Conservation (phyloP, 2,113 vertebrate genomes). For the Prunella himalayana region DNA sequence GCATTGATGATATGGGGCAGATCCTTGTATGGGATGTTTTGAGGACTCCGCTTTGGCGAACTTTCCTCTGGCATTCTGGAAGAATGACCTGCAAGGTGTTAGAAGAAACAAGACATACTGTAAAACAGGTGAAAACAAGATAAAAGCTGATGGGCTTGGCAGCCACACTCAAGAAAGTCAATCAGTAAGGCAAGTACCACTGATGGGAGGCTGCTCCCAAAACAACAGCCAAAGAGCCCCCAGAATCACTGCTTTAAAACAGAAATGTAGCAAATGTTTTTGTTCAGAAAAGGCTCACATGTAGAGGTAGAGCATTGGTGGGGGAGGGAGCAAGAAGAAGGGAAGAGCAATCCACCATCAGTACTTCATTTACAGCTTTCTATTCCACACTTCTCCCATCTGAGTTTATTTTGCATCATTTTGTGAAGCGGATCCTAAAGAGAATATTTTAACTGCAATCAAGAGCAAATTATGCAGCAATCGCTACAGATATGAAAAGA, state of each 20-base stretch:
- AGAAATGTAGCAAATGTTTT: constrained; percentile 17
- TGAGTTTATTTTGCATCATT: constrained; percentile 73
- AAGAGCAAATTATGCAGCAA: constrained; percentile 64
- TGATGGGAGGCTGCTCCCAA: neutral
- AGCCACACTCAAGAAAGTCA: neutral
- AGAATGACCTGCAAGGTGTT: constrained; percentile 54
- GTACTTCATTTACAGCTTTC: constrained; percentile 44
- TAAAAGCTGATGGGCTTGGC: neutral
- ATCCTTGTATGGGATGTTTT: constrained; percentile 81
- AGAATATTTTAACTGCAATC: constrained; percentile 69
- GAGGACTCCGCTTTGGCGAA: constrained; percentile 80
- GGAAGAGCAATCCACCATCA: neutral
- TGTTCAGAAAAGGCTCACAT: constrained; percentile 28
- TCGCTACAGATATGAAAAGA: constrained; percentile 48
- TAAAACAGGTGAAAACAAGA: neutral
- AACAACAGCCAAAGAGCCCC: neutral
- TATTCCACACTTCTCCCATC: constrained; percentile 53
- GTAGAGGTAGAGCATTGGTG: neutral
- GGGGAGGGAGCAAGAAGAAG: neutral
- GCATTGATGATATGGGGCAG: constrained; percentile 87
- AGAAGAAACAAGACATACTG: constrained; percentile 23
- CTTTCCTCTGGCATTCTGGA: constrained; percentile 87
- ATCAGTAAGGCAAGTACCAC: neutral
- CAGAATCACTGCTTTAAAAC: neutral
- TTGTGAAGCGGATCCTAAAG: constrained; percentile 65